Percentiles rank a stretch among this genome's conserved stretches.
Evolutionary conservation across 2,888 invertebrate species (phyloP).

Genomic region (Tenthredo notha): DNA sequence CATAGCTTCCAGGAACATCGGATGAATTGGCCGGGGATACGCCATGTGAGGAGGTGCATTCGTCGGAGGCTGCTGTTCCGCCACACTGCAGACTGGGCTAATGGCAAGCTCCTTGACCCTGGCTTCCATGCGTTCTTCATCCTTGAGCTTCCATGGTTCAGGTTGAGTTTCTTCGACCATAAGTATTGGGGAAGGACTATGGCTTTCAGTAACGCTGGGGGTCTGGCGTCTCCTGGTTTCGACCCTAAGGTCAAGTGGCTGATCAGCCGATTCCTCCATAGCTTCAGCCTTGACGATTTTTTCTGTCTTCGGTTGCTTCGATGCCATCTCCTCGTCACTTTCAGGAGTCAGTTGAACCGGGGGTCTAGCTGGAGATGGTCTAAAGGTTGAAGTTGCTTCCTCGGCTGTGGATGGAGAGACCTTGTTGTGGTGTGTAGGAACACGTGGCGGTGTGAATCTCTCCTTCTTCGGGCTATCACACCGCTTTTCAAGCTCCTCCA

Average conservation of each 20-base stretch:
- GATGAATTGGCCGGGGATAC: conserved; percentile 92
- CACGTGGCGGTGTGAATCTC: conserved; percentile 81
- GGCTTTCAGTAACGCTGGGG: conserved; percentile 60
- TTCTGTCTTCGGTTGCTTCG: conserved; percentile 63
- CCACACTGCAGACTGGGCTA: conserved; percentile 55
- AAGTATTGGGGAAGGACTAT: conserved; percentile 59
- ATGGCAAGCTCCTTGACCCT: conserved; percentile 57
- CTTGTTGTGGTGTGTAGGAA: conserved; percentile 79
- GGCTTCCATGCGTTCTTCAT: conserved; percentile 61
- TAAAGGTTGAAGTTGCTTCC: conserved; percentile 83
- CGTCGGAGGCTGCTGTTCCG: conserved; percentile 56
- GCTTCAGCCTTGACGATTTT: conserved; percentile 63
- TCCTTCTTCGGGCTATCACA: conserved; percentile 81
- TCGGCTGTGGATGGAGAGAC: conserved; percentile 85
- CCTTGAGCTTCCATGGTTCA: conserved; percentile 54
- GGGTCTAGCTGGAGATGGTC: conserved; percentile 85
- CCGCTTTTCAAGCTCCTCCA: conserved; percentile 80
- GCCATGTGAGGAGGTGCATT: conserved; percentile 82
- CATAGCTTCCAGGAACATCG: conserved; percentile 88
- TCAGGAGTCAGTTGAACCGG: conserved; percentile 73
- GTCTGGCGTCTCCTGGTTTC: conserved; percentile 69
- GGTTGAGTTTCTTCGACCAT: conserved; percentile 56
- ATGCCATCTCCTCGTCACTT: conserved; percentile 67
- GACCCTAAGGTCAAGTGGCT: conserved; percentile 73
- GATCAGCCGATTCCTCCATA: conserved; percentile 65